phyloP scores from a whole-genome alignment of 2,888 invertebrate species.

The Andrena trimmerana region DNA sequence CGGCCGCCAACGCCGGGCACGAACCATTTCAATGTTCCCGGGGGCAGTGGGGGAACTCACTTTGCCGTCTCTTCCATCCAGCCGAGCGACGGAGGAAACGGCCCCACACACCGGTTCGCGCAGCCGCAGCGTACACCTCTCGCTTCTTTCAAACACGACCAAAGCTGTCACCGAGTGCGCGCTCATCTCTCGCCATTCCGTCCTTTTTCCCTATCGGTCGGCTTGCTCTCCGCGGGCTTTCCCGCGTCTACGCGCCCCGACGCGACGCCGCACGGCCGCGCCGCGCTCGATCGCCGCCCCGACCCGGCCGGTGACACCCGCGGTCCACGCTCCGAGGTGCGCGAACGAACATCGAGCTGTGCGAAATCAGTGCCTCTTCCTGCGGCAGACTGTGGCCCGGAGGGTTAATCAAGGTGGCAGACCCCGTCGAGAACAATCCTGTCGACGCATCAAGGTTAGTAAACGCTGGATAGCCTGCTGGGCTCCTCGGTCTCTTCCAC shows the following conservation, averaged over 20 bases:
- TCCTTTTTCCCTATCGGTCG: background rate
- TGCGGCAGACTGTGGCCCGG: conserved; percentile 25
- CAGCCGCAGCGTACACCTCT: conserved; percentile 83
- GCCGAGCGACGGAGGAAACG: conserved; percentile 59
- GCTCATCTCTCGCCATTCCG: background rate
- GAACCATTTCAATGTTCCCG: conserved; percentile 56
- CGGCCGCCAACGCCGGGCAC: conserved; percentile 16
- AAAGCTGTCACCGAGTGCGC: conserved; percentile 11
- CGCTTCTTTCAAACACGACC: conserved; percentile 48
- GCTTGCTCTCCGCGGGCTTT: background rate
- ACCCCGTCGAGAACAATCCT: conserved; percentile 77
- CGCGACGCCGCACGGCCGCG: background rate
- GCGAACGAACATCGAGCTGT: conserved; percentile 39
- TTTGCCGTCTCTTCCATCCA: conserved; percentile 64
- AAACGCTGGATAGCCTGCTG: background rate
- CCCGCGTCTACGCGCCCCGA: background rate
- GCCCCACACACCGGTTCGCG: conserved; percentile 82
- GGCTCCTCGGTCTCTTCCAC: background rate
- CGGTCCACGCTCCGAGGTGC: conserved; percentile 17
- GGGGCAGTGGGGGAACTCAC: conserved; percentile 59
- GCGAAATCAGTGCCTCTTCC: conserved; percentile 35
- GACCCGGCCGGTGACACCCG: background rate
- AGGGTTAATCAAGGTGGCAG: conserved; percentile 32
- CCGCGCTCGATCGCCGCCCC: background rate
- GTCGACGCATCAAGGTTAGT: conserved; percentile 82